Evolutionary conservation across 2,797 vertebrate species (phyloP), one percentile per base, ranked within the genome.

Genomic region (Ctenopoma multispine): DNA sequence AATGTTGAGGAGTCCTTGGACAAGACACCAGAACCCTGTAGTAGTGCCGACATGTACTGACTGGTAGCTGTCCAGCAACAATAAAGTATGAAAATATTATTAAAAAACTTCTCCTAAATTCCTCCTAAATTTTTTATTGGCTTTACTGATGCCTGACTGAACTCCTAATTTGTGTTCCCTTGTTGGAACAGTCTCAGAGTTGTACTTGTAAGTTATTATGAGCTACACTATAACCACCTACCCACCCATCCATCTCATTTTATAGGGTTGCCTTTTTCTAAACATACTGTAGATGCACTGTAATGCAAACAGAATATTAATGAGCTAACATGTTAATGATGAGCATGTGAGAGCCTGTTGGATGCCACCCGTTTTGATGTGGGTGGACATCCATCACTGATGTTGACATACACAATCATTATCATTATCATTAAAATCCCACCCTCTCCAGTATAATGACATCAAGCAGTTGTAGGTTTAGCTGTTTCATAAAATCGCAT

Each of bases 311-410:
- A 55, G 63, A 77, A 49, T 54, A 82, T 77, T 58, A 63, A 66
- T 23, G 20, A 65, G 65, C 27, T 23, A 59, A 24, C 21, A 8
- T 36, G 29, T 63, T 78, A 60, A 70, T 79, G 54, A 81, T 68
- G 85, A 77, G 48, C 27, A 2, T 69, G 51, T 58, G 51, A 71
- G 63, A 61, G 68, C 82, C 71, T 77, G 57, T 44, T 75, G 66
- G 63, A 82, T 18, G 69, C 82, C 76, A 87, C 73, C 71, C 83
- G 82, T 84, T 76, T 64, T 31, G 49, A 53, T 63, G 80, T 64
- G 65, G 49, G 70, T 55, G 55, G 77, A 77, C 66, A 79, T 77
- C 70, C 53, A 75, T 84, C 71, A 85, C 21, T 10, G 54, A 53
- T 48, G 65, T 24, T 72, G 81, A 75, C 58, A 43, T 49, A 64